These are phyloP conservation scores for Styela plicata DNA, from an alignment of 23 tunicate genomes.

Conservation along the genomic window DNA sequence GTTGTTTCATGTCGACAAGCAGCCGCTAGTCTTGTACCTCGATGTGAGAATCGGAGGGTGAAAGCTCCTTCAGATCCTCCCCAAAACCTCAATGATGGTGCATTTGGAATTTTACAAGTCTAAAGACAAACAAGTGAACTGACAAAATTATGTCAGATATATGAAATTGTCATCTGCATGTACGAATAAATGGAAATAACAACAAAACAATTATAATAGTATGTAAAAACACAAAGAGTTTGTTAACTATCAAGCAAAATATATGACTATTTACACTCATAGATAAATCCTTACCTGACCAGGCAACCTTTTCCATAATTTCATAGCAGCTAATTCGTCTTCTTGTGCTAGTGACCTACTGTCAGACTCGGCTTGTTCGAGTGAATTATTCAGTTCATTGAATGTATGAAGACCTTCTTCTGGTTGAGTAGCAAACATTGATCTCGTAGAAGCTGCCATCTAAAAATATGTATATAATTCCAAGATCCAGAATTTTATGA, in stretches of 20 bases:
- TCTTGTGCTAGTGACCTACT: slow-evolving; percentile 5
- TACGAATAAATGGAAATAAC: too few species aligned
- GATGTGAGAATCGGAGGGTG: slow-evolving; percentile 66
- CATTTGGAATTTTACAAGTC: slow-evolving; percentile 89
- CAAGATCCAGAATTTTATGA: too few species aligned
- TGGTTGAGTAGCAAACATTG: slow-evolving; percentile 68
- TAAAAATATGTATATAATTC: too few species aligned
- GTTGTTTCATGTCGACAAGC: slow-evolving; percentile 80
- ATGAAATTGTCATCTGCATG: too few species aligned
- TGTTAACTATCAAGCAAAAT: too few species aligned
- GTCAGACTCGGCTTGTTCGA: slow-evolving; percentile 53
- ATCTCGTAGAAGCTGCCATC: slow-evolving; percentile 50
- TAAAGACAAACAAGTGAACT: too few species aligned
- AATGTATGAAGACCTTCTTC: slow-evolving; percentile 50
- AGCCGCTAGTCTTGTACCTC: slow-evolving; percentile 67
- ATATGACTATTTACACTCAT: too few species aligned
- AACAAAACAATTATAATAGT: too few species aligned
- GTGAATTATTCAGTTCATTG: slow-evolving; percentile 48
- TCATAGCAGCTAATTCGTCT: slow-evolving; percentile 23
- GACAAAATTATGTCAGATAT: too few species aligned
- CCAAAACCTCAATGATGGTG: slow-evolving; percentile 58
- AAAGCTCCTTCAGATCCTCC: slow-evolving; percentile 84
- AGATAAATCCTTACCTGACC: slow-evolving; percentile 68
- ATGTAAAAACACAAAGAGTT: too few species aligned
- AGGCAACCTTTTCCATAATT: slow-evolving; percentile 64